Conservation (phyloP, 2,797 vertebrate species). For the Astyanax mexicanus region DNA sequence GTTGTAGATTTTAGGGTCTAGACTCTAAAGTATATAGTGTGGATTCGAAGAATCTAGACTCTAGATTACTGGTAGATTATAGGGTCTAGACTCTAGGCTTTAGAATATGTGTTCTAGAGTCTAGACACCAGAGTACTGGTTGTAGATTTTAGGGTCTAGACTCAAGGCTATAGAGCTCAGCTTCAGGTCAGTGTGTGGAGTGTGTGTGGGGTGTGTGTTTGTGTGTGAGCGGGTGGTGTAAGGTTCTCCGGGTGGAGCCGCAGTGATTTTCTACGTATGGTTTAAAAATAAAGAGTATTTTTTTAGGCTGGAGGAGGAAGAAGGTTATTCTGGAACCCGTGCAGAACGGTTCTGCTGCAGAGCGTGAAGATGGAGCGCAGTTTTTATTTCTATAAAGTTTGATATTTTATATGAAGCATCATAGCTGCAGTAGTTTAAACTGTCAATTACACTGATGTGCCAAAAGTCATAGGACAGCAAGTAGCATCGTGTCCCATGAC, state of each 20-base stretch:
- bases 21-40: neutral
- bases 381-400: neutral
- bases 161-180: neutral
- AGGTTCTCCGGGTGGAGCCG: neutral
- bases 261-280: neutral
- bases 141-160: no score
- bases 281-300: slow-evolving; percentile 9
- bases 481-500: no score
- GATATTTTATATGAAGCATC: no score
- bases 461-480: no score
- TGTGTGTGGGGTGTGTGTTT: no score
- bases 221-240: neutral
- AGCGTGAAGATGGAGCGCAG: neutral
- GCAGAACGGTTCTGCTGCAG: neutral
- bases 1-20: neutral
- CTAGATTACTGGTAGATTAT: neutral
- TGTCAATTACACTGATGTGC: no score
- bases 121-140: neutral
- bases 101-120: no score
- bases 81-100: neutral
- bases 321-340: neutral
- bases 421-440: no score
- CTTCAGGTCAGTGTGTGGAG: neutral
- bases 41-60: neutral
- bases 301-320: neutral